Evolutionary conservation across 2,888 invertebrate genomes (phyloP).

Genomic region (Drosophila leonis): DNA sequence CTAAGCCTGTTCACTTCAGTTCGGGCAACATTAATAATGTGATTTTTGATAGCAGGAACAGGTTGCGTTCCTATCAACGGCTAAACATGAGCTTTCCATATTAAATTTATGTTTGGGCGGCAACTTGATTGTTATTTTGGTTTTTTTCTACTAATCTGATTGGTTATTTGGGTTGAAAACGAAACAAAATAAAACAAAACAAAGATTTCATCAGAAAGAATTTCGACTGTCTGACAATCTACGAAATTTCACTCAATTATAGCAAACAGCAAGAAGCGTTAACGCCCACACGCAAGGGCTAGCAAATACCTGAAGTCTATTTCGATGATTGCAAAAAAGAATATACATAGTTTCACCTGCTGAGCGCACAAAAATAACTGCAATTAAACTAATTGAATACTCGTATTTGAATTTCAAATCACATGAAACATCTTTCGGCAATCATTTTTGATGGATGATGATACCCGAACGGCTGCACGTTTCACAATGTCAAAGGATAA

Average conservation of each 20-base stretch:
- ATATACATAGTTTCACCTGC: slow-evolving; percentile 59
- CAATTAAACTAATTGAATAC: slow-evolving; percentile 79
- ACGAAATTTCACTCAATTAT: slow-evolving; percentile 4
- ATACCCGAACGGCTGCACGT: slow-evolving; percentile 61
- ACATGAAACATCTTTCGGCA: slow-evolving; percentile 76
- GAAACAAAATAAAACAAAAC: neutral
- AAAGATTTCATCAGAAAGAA: neutral
- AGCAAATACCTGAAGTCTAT: slow-evolving; percentile 7
- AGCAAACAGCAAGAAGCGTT: slow-evolving; percentile 5
- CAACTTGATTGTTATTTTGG: slow-evolving; percentile 19
- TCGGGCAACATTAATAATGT: slow-evolving; percentile 66
- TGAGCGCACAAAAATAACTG: slow-evolving; percentile 43
- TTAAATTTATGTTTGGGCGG: slow-evolving; percentile 54
- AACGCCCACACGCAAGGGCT: neutral
- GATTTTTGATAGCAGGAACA: slow-evolving; percentile 70
- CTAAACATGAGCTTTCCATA: slow-evolving; percentile 72
- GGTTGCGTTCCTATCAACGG: slow-evolving; percentile 55
- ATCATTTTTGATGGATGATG: slow-evolving; percentile 82
- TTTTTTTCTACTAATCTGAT: slow-evolving; percentile 25
- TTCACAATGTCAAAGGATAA: slow-evolving; percentile 75
- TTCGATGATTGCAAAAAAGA: neutral
- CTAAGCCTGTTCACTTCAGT: slow-evolving; percentile 48
- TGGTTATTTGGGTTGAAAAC: slow-evolving; percentile 4
- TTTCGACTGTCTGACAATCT: neutral
- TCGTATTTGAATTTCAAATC: slow-evolving; percentile 77